Base-by-base conservation (phyloP, 1,140 invertebrate species). In the Danaus plexippus region DNA sequence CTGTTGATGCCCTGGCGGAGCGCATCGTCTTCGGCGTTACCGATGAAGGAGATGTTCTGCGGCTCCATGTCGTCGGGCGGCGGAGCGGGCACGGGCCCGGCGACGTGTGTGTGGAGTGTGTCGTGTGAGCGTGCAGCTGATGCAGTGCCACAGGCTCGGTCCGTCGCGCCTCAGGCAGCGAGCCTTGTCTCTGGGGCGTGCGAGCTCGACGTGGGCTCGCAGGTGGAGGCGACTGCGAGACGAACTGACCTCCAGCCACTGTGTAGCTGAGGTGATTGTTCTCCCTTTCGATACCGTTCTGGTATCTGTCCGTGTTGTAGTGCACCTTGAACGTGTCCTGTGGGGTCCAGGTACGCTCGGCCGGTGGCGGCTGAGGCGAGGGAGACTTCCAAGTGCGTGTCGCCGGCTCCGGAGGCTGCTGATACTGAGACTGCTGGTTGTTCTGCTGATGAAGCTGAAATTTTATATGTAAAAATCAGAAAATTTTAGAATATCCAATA, bases 21-120 rank as follows among this genome's bases (percentile, higher is more conserved):
- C 9, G 90, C 90, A 66, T 91, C 89, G 57, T 88, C 85, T 48
- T 88, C 85, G 0, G 85, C 87, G 75, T 91, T 92, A 80, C 94
- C 95, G 66, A 96, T 96, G 74, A 96, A 97, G 40, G 95, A 96
- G 65, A 96, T 96, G 88, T 94, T 96, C 82, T 97, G 95, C 9
- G 95, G 95, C 71, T 95, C 95, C 94, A 95, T 95, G 67, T 95
- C 94, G 77, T 94, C 93, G 46, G 66, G 92, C 84, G 59, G 92
- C 91, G 57, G 90, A 88, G 57, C 90, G 89, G 51, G 92, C 88
- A 9, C 90, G 9, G 67, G 62, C 9, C 40, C 91, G 52, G 92
- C 91, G 54, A 41, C 40, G 52, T 89, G 44, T 2, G 42, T 15
- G 40, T 92, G 89, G n/a, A 7, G 51, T 18, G 43, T 92, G 87